Conservation (phyloP, 2,113 vertebrate genomes). For the Xenopus tropicalis region UCB_Xtro_10.0 CM004447.2:47752001-47752500, state of each 20-base stretch:
- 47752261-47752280: too few relatives aligned
- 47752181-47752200: neutral
- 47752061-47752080: neutral
- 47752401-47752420: too few relatives aligned
- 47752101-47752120: neutral
- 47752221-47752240: neutral
- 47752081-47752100: neutral
- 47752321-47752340: too few relatives aligned
- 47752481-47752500: too few relatives aligned
- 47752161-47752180: neutral
- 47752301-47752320: too few relatives aligned
- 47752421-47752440: too few relatives aligned
- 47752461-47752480: too few relatives aligned
- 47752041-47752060: conserved; percentile 5
- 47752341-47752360: too few relatives aligned
- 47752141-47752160: neutral
- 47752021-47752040: conserved; percentile 1
- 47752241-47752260: neutral
- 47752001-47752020: conserved; percentile 5
- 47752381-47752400: too few relatives aligned
- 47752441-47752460: too few relatives aligned
- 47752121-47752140: neutral
- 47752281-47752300: too few relatives aligned
- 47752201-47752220: neutral
- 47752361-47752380: too few relatives aligned